Percentiles rank a stretch among this genome's conserved stretches.
Evolutionary conservation across 2,888 invertebrate genomes (phyloP).

Genomic region (Pseudococcus jackbeardsleyi): DNA sequence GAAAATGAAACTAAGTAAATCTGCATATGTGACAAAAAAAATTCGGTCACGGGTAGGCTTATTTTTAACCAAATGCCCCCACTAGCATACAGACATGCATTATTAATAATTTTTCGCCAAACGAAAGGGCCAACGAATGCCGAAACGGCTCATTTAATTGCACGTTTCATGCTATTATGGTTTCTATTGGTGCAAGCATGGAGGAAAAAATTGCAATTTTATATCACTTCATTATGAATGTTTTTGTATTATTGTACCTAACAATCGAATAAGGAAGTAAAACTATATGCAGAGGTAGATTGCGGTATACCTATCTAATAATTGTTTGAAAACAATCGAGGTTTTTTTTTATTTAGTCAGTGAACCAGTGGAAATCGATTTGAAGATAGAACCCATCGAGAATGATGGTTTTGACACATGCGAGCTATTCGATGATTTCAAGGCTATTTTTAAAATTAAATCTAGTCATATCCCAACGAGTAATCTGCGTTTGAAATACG

Average conservation of each 20-base stretch:
- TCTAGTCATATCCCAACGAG: background rate
- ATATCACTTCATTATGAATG: background rate
- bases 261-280: background rate
- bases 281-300: background rate
- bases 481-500: background rate
- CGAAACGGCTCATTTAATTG: background rate
- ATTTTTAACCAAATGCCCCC: conserved; percentile 63
- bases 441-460: conserved; percentile 28
- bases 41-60: conserved; percentile 61
- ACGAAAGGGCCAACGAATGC: background rate
- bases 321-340: background rate
- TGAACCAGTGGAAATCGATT: background rate
- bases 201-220: background rate
- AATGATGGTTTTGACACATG: background rate
- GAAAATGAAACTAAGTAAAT: conserved; percentile 37
- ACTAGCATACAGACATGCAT: conserved; percentile 23
- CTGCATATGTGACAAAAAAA: conserved; percentile 47
- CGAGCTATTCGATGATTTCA: background rate
- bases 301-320: background rate
- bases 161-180: background rate
- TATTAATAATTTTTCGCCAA: conserved; percentile 34
- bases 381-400: background rate
- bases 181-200: background rate
- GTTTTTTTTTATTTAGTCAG: background rate
- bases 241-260: background rate